Base-by-base conservation (phyloP, 2,888 invertebrate species). In the Meteorus colon region DNA sequence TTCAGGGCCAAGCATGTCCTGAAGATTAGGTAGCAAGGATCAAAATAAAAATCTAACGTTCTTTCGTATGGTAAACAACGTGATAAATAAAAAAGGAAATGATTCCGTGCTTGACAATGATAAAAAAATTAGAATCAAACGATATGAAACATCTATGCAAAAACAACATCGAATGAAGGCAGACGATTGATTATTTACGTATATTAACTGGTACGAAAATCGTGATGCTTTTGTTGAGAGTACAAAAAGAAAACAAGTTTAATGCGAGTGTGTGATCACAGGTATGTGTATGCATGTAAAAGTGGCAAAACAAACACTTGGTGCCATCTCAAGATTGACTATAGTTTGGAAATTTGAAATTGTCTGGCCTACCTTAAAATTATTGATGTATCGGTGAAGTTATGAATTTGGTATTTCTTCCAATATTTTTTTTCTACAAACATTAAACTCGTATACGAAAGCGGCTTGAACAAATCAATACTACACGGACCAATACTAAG, bases 1-100 rank as follows among this genome's bases (percentile, higher is more conserved):
- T 90, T 97, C 97, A 86, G 96, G 95, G 89, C 94, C 95, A 91
- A 96, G 94, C 94, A 96, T 96, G 91, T 96, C 97, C 96, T 96
- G 89, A 84, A 87, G 87, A 89, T 86, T 84, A 86, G 84, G 88
- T 87, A 87, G 85, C 84, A 86, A 87, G 89, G 86, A 85, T 88
- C 82, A 89, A 88, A 85, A 87, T 85, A 86, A 86, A 86, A 86
- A 83, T 83, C 69, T 70, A 59, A 34, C 41, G 27, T 27, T 62
- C 66, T 66, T 63, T 55, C 31, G 60, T 67, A 67, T 75, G 41
- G 37, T 37, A 29, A 73, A 69, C 16, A 59, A 41, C 29, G 51
- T 19, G 14, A 27, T 24, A 24, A 24, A 19, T 71, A 31, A 66
- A 55, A 67, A 67, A 45, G 31, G 63, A 45, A 37, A 31, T 24